Percentiles rank a stretch among this genome's conserved stretches.
Conservation (phyloP, 2,113 vertebrate genomes). For the Perca schrenkii region DNA sequence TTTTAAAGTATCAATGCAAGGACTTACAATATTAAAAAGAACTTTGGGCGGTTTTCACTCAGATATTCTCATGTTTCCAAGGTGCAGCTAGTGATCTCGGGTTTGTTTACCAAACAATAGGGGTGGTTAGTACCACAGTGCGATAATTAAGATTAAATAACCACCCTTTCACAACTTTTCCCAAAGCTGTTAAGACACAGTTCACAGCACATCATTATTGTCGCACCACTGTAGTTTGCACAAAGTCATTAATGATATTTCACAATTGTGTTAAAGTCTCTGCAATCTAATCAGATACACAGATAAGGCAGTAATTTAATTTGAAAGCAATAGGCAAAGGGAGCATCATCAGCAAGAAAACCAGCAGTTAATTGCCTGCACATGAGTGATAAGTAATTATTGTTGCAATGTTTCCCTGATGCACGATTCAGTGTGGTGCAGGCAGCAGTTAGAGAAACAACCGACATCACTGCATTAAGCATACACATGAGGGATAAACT, state of each 20-base stretch:
- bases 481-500: slow-evolving; percentile 35
- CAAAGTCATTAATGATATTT: slow-evolving; percentile 39
- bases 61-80: neutral
- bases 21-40: neutral
- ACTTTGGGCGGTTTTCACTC: neutral
- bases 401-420: slow-evolving; percentile 30
- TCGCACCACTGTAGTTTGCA: slow-evolving; percentile 8
- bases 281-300: slow-evolving; percentile 40
- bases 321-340: slow-evolving; percentile 46
- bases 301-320: slow-evolving; percentile 33
- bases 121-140: neutral
- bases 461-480: neutral
- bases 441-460: slow-evolving; percentile 18
- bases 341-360: slow-evolving; percentile 28
- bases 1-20: neutral
- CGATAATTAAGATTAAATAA: neutral
- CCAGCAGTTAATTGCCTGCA: slow-evolving; percentile 41
- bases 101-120: neutral
- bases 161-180: neutral
- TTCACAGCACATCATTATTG: neutral
- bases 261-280: slow-evolving; percentile 17
- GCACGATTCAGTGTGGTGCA: neutral
- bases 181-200: neutral
- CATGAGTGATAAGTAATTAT: slow-evolving; percentile 35
- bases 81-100: neutral